Evolutionary conservation across 2,113 vertebrate genomes (phyloP).

Genomic region (Tyto alba): DNA sequence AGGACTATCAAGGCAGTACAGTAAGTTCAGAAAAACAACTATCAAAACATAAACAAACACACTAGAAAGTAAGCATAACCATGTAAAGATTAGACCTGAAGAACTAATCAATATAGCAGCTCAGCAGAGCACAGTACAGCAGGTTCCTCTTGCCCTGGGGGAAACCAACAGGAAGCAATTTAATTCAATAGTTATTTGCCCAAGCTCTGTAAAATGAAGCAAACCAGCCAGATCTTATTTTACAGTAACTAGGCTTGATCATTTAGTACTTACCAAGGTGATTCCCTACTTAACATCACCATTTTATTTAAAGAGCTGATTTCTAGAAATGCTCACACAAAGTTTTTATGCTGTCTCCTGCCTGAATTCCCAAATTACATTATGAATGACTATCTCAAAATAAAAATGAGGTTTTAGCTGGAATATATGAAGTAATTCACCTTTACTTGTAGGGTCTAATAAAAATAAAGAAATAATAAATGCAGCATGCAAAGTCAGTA

Average conservation of each 20-base stretch:
- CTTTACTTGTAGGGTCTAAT: background rate
- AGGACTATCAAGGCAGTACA: constrained; percentile 1
- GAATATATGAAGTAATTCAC: background rate
- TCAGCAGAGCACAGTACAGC: background rate
- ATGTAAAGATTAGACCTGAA: constrained; percentile 15
- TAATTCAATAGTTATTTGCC: constrained; percentile 56
- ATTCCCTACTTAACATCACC: constrained; percentile 6
- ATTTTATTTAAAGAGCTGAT: constrained; percentile 38
- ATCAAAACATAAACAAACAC: background rate
- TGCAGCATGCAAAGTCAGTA: background rate
- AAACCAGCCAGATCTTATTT: constrained; percentile 33
- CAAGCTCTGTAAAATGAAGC: constrained; percentile 48
- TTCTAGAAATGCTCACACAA: background rate
- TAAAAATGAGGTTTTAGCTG: constrained; percentile 8
- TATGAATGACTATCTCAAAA: background rate
- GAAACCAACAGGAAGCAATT: constrained; percentile 50
- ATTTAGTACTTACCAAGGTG: constrained; percentile 14
- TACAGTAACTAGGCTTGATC: constrained; percentile 25
- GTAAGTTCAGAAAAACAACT: background rate
- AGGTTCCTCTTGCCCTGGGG: constrained; percentile 11
- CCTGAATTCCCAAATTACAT: background rate
- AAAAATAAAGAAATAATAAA: background rate
- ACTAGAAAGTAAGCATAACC: background rate
- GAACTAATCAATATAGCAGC: constrained; percentile 6
- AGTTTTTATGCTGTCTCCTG: background rate